Base-by-base conservation (phyloP, 2,113 vertebrate species). In the Triplophysa rosa region DNA sequence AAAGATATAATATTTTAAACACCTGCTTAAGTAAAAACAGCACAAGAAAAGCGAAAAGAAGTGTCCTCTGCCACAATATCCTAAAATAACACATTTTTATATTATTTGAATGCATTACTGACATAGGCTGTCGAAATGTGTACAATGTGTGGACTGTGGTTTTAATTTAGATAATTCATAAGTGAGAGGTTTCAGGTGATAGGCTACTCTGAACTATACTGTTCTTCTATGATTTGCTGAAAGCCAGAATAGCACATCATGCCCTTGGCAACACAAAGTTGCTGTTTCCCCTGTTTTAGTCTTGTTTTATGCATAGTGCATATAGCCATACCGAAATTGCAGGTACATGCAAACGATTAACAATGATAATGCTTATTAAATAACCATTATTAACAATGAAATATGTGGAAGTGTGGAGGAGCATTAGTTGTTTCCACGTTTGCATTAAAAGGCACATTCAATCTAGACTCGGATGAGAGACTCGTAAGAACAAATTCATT, bases 201-300 rank as follows among this genome's bases (percentile, higher is more conserved):
- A 68, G 42, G 67, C 14, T 47, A 10, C 45, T 47, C n/a, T 47
- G 42, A 1, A 23, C 42, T 49, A 11, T 42, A 42, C 49, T 26
- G 21, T 59, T 72, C 29, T 23, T 62, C 56, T n/a, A 6, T 49
- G 72, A 64, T 75, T 75, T 75, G 72, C 59, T 49, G 40, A 75
- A 29, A 56, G 72, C 59, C 56, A 49, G 23, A 21, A 19, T 59
- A 49, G 16, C 71, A 73, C 70, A 61, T 42, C 3, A 42, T 62
- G 71, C 56, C 71, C 71, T 42, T 61, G 71, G 56, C 71, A 74
- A 74, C 71, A 74, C 40, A 61, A 74, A 74, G 56, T 74, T 74
- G 71, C 71, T 58, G 40, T 54, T 33, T 42, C 16, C 56, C 33
- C 29, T 63, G 26, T 47, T 49, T 49, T 23, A 64, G 40, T 5